Evolutionary conservation across 2,113 vertebrate species (phyloP).

Genomic region (Nesogale talazaci): DNA sequence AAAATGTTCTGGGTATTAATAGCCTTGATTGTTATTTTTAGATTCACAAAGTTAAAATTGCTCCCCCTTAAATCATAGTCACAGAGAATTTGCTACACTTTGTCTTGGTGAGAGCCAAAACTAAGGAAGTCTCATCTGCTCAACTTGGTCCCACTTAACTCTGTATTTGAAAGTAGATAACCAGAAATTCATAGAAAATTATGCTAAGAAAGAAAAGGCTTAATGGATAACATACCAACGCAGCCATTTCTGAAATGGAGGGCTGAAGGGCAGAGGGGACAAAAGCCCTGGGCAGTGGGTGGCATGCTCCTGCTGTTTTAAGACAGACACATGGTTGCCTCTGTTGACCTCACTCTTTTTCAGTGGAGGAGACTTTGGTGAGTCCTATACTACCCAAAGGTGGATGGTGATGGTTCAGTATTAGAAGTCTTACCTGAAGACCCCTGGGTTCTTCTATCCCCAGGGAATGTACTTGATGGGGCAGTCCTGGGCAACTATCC

Average conservation of each 20-base stretch:
- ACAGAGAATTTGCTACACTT: neutral
- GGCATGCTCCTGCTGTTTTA: too few relatives aligned
- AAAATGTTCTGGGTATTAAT: neutral
- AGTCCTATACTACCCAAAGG: neutral
- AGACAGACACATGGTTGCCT: neutral
- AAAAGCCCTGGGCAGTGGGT: too few relatives aligned
- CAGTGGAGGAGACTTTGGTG: neutral
- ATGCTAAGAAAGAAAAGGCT: neutral
- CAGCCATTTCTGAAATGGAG: accelerated
- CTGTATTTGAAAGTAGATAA: neutral
- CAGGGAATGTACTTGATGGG: neutral
- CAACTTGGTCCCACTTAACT: neutral
- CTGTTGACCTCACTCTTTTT: neutral
- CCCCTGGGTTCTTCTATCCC: neutral
- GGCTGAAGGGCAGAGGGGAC: neutral
- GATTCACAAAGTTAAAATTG: constrained; percentile 7
- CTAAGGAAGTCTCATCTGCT: neutral
- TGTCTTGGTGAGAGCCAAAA: neutral
- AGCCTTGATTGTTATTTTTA: constrained; percentile 1
- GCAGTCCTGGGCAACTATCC: neutral
- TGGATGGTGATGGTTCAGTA: neutral
- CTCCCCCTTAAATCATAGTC: constrained; percentile 20
- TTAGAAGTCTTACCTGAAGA: neutral
- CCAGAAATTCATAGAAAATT: neutral
- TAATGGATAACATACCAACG: too few relatives aligned